Evolutionary conservation across 2,113 vertebrate genomes (phyloP).

Genomic region (Empidonax traillii): DNA sequence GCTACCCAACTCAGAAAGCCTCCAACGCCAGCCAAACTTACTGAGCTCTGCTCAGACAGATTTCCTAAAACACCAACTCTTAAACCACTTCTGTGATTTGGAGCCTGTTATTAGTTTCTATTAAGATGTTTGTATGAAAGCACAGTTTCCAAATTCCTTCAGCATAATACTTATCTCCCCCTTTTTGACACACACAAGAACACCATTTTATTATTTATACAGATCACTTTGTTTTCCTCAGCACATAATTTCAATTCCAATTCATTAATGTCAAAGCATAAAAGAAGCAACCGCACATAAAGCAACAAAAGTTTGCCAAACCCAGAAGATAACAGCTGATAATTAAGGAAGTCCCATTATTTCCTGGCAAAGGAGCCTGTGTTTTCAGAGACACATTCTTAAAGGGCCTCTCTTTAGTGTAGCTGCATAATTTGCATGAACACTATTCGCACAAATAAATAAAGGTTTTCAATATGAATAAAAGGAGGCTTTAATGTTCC

Average conservation of each 20-base stretch:
- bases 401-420: slow-evolving; percentile 30
- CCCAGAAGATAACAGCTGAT: slow-evolving; percentile 48
- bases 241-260: slow-evolving; percentile 30
- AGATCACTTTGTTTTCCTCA: slow-evolving; percentile 44
- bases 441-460: neutral
- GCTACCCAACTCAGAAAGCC: neutral
- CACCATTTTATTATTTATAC: slow-evolving; percentile 28
- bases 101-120: slow-evolving; percentile 16
- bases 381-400: slow-evolving; percentile 45
- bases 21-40: neutral
- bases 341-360: slow-evolving; percentile 56
- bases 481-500: slow-evolving; percentile 1
- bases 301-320: slow-evolving; percentile 32
- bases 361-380: slow-evolving; percentile 25
- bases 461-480: slow-evolving; percentile 2
- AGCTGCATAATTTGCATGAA: slow-evolving; percentile 23
- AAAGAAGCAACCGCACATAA: slow-evolving; percentile 35
- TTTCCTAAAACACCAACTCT: neutral
- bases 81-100: neutral
- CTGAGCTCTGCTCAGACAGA: neutral
- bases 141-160: slow-evolving; percentile 25
- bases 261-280: slow-evolving; percentile 56
- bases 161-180: neutral
- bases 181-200: slow-evolving; percentile 15
- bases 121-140: slow-evolving; percentile 40